Base-by-base conservation (phyloP, 2,797 vertebrate species). In the Lateolabrax maculatus region DNA sequence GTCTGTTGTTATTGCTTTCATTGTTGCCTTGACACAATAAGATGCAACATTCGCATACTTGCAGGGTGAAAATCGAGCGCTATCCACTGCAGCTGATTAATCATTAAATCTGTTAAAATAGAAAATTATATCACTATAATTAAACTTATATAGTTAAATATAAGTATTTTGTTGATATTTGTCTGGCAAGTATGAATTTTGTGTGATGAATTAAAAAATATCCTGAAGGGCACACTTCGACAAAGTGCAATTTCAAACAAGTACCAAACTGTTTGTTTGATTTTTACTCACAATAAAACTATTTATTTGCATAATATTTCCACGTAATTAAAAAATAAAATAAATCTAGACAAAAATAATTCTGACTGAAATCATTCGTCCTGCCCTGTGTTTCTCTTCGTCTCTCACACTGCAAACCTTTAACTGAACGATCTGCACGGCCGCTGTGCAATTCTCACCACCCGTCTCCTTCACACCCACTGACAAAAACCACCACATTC, bases 401-500 rank as follows among this genome's bases (percentile, higher is more conserved):
- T 65, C n/a, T 58, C 23, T 70, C 69, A 51, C 53, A 31, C 43
- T 60, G 68, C 60, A 85, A 70, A 79, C 43, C 56, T 60, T 36
- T 65, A 62, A 60, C 73, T 87, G 76, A 77, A 53, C 27, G 64
- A 78, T 84, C 48, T 83, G 76, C 58, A 41, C 71, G 75, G 75
- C 82, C 83, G 81, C 77, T 75, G 75, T 72, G 80, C 55, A 52
- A 23, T 66, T 71, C 74, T 77, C 83, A 64, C 34, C 81, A 75
- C 5, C 63, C 80, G 77, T 71, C 82, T 63, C 53, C 27, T 66
- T 88, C 81, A 77, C 84, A 88, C 78, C 64, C 77, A 63, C 80
- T 66, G 77, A 79, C 70, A 64, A 87, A 88, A 87, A 69, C 21
- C 75, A 75, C 71, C 60, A 84, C 90, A 89, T 76, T 82, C 76